Percentiles rank a stretch among this genome's conserved stretches.
phyloP scores from a whole-genome alignment of 2,113 vertebrate species.

The Syngnathoides biaculeatus region DNA sequence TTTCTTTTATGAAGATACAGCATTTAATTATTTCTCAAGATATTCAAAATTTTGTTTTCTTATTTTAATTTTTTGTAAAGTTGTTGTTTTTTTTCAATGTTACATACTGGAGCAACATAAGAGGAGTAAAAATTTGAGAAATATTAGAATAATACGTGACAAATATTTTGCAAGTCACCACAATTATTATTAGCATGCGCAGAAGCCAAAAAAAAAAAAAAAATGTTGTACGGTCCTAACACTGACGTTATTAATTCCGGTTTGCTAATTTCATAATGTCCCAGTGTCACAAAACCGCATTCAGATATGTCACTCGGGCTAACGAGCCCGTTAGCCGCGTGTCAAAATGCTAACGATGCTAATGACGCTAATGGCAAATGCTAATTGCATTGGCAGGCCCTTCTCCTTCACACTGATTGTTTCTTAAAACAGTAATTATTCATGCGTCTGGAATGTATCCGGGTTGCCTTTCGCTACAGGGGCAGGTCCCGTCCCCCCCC shows the following conservation, averaged over 20 bases:
- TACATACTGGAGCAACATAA: too few species aligned
- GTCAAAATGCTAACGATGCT: conserved; percentile 5
- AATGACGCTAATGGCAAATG: conserved; percentile 4
- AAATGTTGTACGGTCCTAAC: not conserved
- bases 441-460: not conserved
- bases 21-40: too few species aligned
- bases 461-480: conserved; percentile 1
- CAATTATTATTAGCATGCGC: too few species aligned
- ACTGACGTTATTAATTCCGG: not conserved
- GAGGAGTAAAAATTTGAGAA: too few species aligned
- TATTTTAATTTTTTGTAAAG: too few species aligned
- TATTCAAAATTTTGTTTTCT: too few species aligned
- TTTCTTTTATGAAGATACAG: too few species aligned
- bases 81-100: too few species aligned
- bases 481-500: not conserved
- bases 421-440: conserved; percentile 3
- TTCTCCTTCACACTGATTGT: conserved; percentile 3
- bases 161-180: too few species aligned
- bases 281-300: not conserved
- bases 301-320: not conserved
- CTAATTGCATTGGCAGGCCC: not conserved
- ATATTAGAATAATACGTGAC: too few species aligned
- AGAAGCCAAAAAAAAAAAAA: too few species aligned
- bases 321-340: conserved; percentile 3
- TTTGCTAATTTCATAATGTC: not conserved